phyloP scores from a whole-genome alignment of 2,888 invertebrate genomes.

The Nomada ruficornis region DNA sequence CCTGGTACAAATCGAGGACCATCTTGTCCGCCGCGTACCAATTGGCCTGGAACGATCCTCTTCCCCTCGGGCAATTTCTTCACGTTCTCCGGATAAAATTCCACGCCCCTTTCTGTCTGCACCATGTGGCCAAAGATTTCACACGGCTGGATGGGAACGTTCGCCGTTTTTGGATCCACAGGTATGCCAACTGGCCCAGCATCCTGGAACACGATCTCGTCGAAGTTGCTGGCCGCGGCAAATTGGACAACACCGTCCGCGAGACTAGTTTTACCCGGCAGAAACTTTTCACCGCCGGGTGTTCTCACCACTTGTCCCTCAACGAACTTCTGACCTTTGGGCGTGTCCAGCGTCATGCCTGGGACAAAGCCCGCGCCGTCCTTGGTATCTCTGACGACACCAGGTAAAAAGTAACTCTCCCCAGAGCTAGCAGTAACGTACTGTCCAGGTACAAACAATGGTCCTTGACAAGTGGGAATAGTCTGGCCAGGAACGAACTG shows the following conservation, averaged over 20 bases:
- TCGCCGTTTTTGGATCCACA: conserved; percentile 86
- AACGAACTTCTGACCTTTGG: conserved; percentile 88
- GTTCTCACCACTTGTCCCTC: conserved; percentile 88
- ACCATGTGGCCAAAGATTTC: conserved; percentile 89
- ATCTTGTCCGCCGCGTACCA: conserved; percentile 87
- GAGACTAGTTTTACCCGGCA: conserved; percentile 86
- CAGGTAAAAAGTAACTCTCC: conserved; percentile 87
- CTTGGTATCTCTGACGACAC: conserved; percentile 84
- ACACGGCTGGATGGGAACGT: conserved; percentile 83
- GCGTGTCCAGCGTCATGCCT: conserved; percentile 87
- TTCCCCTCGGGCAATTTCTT: conserved; percentile 85
- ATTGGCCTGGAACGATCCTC: conserved; percentile 87
- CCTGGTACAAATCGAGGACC: conserved; percentile 89
- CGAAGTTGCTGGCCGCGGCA: conserved; percentile 86
- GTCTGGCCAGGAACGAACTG: conserved; percentile 89
- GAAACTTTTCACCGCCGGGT: conserved; percentile 87
- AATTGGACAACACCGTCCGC: conserved; percentile 86
- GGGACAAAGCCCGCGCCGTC: conserved; percentile 86
- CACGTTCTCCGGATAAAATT: conserved; percentile 87
- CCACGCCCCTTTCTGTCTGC: conserved; percentile 88
- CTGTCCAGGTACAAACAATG: conserved; percentile 89
- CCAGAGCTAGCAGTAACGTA: conserved; percentile 85
- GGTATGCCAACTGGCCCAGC: conserved; percentile 86
- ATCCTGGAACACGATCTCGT: conserved; percentile 86
- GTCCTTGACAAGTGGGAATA: conserved; percentile 87